Evolutionary conservation across 53 echinoderm and acorn worm genomes (phyloP), one percentile per base, ranked within the genome.

Genomic region (Holothuria leucospilota): DNA sequence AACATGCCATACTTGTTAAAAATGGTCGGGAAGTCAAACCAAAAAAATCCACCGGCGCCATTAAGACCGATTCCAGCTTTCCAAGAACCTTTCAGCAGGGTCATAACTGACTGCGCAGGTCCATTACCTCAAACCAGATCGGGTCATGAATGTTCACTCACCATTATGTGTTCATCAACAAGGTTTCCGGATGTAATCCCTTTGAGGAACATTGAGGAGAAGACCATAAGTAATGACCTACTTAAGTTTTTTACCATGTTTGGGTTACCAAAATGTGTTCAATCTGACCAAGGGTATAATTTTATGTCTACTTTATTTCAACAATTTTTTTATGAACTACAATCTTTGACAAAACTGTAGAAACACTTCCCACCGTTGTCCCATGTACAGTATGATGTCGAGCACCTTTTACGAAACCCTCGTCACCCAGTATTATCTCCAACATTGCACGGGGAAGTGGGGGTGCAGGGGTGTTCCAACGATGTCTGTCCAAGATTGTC

Each of bases 141-240:
- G 14, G 90, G 93, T 61, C 62, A 93, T 42, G 58, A 93, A 65
- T 90, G 84, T 56, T 87, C 49, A n/a, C 52, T 93, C 13, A 96
- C 93, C 11, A 91, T 96, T 16, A 86, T 96, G 91, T 78, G 86
- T 49, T 81, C 91, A 15, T 66, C 85, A 2, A 96, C 96, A 0
- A 88, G 93, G 16, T 96, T 89, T 68, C 77, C 87, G 11, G 96
- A 96, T 77, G 96, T 94, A 8, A 86, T 90, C 39, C 92, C 92
- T 3, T 71, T 96, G 20, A 82, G 90, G 39, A 85, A 80, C 27
- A 93, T 93, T 51, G 88, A 83, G 14, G 84, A 92, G 8, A 72
- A 85, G 40, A 87, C 87, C 13, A 86, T 94, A 3, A 56, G 61
- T 25, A 86, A 93, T 16, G 89, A 91, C 2, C 30, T 95, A 25